Base-by-base conservation (phyloP, 2,113 vertebrate genomes). In the Buteo buteo region DNA sequence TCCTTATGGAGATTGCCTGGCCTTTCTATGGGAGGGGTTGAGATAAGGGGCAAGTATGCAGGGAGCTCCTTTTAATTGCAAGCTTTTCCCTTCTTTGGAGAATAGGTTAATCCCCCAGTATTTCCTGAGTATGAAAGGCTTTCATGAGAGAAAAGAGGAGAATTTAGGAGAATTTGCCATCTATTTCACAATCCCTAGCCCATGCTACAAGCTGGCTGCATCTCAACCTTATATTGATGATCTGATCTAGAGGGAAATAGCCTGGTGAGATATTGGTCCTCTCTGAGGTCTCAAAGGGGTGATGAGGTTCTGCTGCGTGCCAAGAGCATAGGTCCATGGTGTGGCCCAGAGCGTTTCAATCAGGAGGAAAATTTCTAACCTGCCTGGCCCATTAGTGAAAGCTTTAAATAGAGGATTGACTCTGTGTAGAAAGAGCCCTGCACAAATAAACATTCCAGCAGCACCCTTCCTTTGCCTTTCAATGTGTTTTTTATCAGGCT, bases 401-500 rank as follows among this genome's bases (percentile, higher is more conserved):
- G 69, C 76, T 74, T 93, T 78, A 64, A 86, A 47, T 16, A 84
- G 69, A 86, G 76, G 86, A 64, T 45, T 71, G 86, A 50, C 69
- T 88, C 52, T 93, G 59, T 5, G 17, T 24, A 65, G 84, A 50
- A 61, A 32, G 69, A 95, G 64, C 42, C 24, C 72, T 44, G 71
- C 65, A 45, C 92, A 92, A 93, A 95, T 50, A 93, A 95, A 90
- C 82, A n/a, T 65, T 72, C 64, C 83, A 66, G 83, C 94, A 82
- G 88, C 91, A 95, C 86, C 90, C 88, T 90, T 94, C 80, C 86
- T 83, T 71, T 5, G 0, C 38, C 80, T 69, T 49, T 69, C 86
- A 93, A 57, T 90, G 83, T 86, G 94, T 17, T 95, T 92, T 93
- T 88, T 90, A 93, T 92, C 92, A 95, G 94, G 61, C 83, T 93